Evolutionary conservation across 2,113 vertebrate genomes (phyloP).

Genomic region (Tenebrosternarchus preto): DNA sequence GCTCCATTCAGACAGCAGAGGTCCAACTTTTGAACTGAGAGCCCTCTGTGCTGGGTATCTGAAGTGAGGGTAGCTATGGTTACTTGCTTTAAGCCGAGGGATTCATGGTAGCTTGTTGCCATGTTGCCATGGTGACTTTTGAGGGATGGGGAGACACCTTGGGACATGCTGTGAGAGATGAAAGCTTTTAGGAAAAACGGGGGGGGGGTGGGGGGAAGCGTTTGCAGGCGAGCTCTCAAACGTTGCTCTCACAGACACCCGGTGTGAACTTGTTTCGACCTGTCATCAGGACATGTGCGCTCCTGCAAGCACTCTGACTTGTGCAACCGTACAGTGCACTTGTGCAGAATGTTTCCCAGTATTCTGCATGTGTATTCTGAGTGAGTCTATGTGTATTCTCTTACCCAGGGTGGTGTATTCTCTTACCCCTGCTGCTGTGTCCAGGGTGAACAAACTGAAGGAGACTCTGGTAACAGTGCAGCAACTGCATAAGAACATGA

Average conservation of each 20-base stretch:
- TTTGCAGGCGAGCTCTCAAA: background rate
- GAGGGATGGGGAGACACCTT: slow-evolving; percentile 59
- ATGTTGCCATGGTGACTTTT: slow-evolving; percentile 62
- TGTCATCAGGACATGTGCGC: background rate
- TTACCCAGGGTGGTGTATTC: no score
- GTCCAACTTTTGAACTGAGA: slow-evolving; percentile 52
- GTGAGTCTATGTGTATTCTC: background rate
- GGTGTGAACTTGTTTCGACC: background rate
- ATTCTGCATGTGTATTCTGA: background rate
- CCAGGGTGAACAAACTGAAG: slow-evolving; percentile 93
- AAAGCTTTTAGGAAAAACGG: slow-evolving; percentile 31
- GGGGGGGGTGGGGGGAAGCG: background rate
- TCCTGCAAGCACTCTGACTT: background rate
- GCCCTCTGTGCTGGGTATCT: slow-evolving; percentile 40
- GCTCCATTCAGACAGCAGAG: background rate
- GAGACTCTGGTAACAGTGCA: slow-evolving; percentile 86
- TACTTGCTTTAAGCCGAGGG: slow-evolving; percentile 26
- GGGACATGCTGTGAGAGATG: slow-evolving; percentile 11
- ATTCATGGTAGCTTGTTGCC: slow-evolving; percentile 10
- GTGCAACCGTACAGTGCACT: background rate
- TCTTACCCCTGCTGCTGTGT: background rate
- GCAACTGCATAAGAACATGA: slow-evolving; percentile 92
- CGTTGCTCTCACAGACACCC: background rate
- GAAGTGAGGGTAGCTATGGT: slow-evolving; percentile 42
- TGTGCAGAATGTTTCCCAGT: background rate